Base-by-base conservation (phyloP, 2,797 vertebrate genomes). In the Meda fulgida region DNA sequence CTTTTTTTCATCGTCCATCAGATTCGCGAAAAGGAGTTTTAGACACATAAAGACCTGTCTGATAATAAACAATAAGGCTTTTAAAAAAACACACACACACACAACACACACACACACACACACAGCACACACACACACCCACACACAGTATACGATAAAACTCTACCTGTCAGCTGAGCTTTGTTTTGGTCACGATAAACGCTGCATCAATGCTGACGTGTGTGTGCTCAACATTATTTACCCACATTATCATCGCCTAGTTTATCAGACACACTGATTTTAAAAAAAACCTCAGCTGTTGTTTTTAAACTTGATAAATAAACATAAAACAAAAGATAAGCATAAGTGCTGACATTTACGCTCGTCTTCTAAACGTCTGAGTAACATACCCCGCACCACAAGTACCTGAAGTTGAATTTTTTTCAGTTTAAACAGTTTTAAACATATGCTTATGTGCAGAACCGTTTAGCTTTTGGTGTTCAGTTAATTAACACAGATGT, bases 81-180 rank as follows among this genome's bases (percentile, higher is more conserved):
- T 43, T 72, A 26, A 23, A 71, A 36, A 14, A 2, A 67, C n/a
- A 43, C 31, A 63, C 69, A 63, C 31, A 13, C 5, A 80, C 58
- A 80, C 48, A 51, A 71, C 51, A 14, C 4, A 67, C n/a, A 43
- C 31, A 63, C 69, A 63, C 31, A 13, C 5, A 80, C 58, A 80
- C 48, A 51, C 48, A 43, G n/a, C 55, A 80, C 31, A 65, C 40
- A 63, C 78, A 38, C 5, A 70, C 43, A 75, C 53, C 36, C 55
- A 66, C 36, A 55, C 53, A 80, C 40, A 80, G 93, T 92, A 92
- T 16, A 4, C 10, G 1, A n/a, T n/a, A n/a, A 13, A 29, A 23
- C 29, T 8, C 51, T 55, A 55, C 51, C 51, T 76, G 73, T 53
- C 11, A 23, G 53, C 73, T 51, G 2, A 36, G 48, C 14, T 23